Base-by-base conservation (phyloP, 2,797 vertebrate genomes). In the Acanthopagrus latus region DNA sequence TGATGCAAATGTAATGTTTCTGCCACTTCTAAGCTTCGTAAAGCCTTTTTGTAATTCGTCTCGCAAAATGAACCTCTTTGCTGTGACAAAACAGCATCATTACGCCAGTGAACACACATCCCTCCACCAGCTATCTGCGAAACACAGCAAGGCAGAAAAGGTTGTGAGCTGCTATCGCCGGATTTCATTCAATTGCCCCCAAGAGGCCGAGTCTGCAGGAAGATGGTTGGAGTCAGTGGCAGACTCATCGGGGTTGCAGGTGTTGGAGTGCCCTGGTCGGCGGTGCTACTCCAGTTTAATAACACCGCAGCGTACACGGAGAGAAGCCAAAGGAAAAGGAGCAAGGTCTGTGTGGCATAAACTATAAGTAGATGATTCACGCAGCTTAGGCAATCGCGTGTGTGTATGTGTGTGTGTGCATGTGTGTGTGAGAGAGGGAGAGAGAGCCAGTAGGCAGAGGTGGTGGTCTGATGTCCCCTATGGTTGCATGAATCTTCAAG, bases 171-270 rank as follows among this genome's bases (percentile, higher is more conserved):
- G 43, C 50, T 27, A 29, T 55, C 54, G 21, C 67, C 46, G 74
- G 56, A 71, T 85, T 79, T 56, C 64, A 29, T 64, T 54, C 68
- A 66, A 78, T 74, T 63, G 55, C 23, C 43, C 82, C 51, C 57
- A 64, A 66, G 72, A 74, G 86, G 43, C 52, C 64, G 47, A 6
- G 20, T 55, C 33, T 64, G 38, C 72, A 9, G 52, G 60, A 52
- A 76, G 52, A 71, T 23, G 54, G 59, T 47, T n/a, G 29, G 54
- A 80, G 62, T 38, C 21, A 57, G 58, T 64, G 21, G 50, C 51
- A 48, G 74, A 56, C 25, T 71, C 63, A 80, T 86, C 66, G 48
- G 13, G 11, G 76, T 17, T 82, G 78, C 78, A 74, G 60, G 81
- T 69, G 60, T 71, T 58, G 13, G 23, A 79, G 59, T 56, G 64